phyloP scores from a whole-genome alignment of 30 jellyfish, hydroid and myxozoan species.

The Aurelia sp. region DNA sequence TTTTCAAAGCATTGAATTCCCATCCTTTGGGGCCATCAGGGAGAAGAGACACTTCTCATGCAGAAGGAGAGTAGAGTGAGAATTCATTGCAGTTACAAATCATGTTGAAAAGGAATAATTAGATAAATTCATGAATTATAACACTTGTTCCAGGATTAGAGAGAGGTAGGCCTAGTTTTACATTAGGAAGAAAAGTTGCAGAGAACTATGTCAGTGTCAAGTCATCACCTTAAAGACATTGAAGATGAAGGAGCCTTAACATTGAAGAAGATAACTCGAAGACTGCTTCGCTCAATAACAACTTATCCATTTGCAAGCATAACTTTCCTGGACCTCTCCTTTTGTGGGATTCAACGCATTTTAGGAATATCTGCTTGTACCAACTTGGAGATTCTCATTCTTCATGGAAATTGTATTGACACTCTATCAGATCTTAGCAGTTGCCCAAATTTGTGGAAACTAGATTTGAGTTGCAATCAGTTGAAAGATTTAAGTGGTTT shows the following conservation, averaged over 20 bases:
- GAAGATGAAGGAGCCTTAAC: not conserved
- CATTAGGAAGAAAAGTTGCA: too few relatives aligned
- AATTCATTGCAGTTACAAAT: too few relatives aligned
- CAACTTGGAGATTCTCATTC: constrained; percentile 49
- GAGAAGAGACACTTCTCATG: too few relatives aligned
- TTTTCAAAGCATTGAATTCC: too few relatives aligned
- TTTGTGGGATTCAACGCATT: constrained; percentile 50
- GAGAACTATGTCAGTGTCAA: too few relatives aligned
- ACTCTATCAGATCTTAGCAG: constrained; percentile 37
- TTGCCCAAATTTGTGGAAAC: constrained; percentile 66
- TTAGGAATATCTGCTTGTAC: constrained; percentile 51
- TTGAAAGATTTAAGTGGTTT: constrained; percentile 52
- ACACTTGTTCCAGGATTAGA: too few relatives aligned
- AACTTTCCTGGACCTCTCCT: constrained; percentile 60
- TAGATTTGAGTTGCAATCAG: constrained; percentile 56
- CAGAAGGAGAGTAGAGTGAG: too few relatives aligned
- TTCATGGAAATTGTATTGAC: constrained; percentile 51
- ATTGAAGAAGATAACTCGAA: constrained; percentile 17
- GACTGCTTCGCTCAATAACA: constrained; percentile 47
- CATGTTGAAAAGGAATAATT: too few relatives aligned
- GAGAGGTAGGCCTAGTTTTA: too few relatives aligned
- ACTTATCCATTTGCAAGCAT: constrained; percentile 51
- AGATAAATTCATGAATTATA: too few relatives aligned
- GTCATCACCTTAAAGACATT: too few relatives aligned
- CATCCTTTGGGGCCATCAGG: too few relatives aligned